Base-by-base conservation (phyloP, 1,140 invertebrate species). In the Archegozetes longisetosus region DNA sequence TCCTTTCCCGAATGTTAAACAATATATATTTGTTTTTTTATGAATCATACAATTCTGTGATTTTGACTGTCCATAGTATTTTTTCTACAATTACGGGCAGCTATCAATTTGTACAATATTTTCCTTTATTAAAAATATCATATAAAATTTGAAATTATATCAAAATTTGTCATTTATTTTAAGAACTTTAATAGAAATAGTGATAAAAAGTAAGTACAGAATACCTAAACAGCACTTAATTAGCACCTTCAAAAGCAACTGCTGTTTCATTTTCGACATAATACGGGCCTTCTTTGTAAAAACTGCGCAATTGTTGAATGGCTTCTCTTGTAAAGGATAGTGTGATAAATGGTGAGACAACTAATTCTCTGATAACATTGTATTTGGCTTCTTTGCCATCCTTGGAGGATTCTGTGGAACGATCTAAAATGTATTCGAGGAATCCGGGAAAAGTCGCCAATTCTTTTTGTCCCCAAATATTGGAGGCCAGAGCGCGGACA, bases 391-490 rank as follows among this genome's bases (percentile, higher is more conserved):
- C 81, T 60, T 72, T 72, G 24, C 79, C 80, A 59, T 83, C 79
- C 67, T 85, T 86, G 55, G 77, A 77, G 1, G 77, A 73, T 68
- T 86, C 83, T 1, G 77, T 72, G 54, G 76, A 76, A 27, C 85
- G 72, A 66, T 88, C 81, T 2, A 89, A 67, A 2, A 89, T 69
- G 69, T 82, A 87, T 70, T 88, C 85, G 2, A 82, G 66, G 32
- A 88, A 77, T 27, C 84, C 83, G 75, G 80, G 73, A 58, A 71
- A 67, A 64, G 71, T 69, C 60, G 74, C 75, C 58, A 83, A 78
- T 49, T 74, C 70, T 60, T 77, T 72, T 68, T 82, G 81, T 3
- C 80, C 81, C 82, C 82, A 84, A 13, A 68, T 66, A 67, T 79
- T 77, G 3, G 67, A 66, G 0, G 78, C 72, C 6, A 84, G 55